These are phyloP conservation scores for Aegotheles bennettii DNA, from an alignment of 2,113 vertebrate species.

Conservation along the genomic window DNA sequence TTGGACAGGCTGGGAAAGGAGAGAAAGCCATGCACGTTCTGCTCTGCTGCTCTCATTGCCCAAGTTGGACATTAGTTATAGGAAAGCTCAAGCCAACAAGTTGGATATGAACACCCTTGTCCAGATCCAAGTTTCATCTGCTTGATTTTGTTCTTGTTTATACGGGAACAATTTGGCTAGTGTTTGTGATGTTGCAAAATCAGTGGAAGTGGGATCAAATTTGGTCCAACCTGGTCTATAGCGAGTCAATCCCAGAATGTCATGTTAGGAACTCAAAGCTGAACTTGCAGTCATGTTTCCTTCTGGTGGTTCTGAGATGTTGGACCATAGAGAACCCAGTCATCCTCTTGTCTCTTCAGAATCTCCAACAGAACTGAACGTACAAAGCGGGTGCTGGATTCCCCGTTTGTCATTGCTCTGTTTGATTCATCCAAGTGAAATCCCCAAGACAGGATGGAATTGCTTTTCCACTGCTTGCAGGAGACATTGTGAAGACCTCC, in stretches of 20 bases:
- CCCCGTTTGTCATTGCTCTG: neutral
- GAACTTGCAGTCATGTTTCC: fast-evolving
- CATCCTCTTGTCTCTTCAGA: neutral
- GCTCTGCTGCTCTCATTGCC: neutral
- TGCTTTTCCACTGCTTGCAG: neutral
- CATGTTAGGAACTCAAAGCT: fast-evolving
- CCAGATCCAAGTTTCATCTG: constrained; percentile 39
- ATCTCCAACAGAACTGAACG: neutral
- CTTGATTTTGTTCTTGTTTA: constrained; percentile 14
- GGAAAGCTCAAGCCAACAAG: neutral
- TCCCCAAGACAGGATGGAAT: neutral
- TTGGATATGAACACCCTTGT: neutral
- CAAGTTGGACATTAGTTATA: neutral
- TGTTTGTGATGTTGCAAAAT: neutral
- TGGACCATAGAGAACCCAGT: neutral
- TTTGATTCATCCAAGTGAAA: neutral
- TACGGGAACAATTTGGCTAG: neutral
- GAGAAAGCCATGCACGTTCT: neutral
- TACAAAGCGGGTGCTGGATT: neutral
- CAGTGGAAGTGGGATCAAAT: neutral
- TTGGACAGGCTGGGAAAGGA: neutral
- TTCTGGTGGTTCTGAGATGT: neutral
- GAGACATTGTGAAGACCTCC: neutral
- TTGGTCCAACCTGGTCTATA: neutral
- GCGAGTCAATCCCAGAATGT: fast-evolving